phyloP scores from a whole-genome alignment of 2,888 invertebrate species.

The Andrena trimmerana region DNA sequence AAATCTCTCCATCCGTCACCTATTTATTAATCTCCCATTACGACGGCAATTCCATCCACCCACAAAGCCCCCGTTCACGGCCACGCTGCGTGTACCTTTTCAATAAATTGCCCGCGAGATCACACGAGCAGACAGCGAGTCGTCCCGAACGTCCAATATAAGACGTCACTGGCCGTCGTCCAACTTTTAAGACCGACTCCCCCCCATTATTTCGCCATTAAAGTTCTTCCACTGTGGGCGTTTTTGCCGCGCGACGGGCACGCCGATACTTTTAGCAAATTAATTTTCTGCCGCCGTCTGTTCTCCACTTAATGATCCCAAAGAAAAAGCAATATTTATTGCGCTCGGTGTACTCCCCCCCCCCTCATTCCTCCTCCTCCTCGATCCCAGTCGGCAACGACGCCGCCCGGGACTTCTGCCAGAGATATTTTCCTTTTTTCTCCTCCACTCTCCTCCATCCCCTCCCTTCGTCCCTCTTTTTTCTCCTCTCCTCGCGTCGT shows the following conservation, averaged over 20 bases:
- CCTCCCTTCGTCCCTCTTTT: constrained; percentile 1
- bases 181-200: constrained; percentile 69
- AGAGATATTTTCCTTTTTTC: constrained; percentile 65
- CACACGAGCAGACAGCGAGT: constrained; percentile 15
- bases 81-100: constrained; percentile 1
- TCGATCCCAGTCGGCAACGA: constrained; percentile 38
- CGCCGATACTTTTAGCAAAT: constrained; percentile 77
- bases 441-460: neutral
- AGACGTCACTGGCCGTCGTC: constrained; percentile 72
- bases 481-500: constrained; percentile 55
- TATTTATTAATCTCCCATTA: too few relatives aligned
- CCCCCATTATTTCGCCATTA: constrained; percentile 78
- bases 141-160: constrained; percentile 61
- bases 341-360: constrained; percentile 43
- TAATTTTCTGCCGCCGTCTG: constrained; percentile 76
- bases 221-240: constrained; percentile 68
- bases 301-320: constrained; percentile 76
- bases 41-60: too few relatives aligned
- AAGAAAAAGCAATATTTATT: constrained; percentile 76
- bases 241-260: constrained; percentile 45
- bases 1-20: too few relatives aligned
- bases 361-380: constrained; percentile 40
- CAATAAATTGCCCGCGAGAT: constrained; percentile 17
- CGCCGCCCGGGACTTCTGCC: constrained; percentile 65
- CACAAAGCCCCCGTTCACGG: too few relatives aligned